Conservation (phyloP, 2,113 vertebrate species). For the Equus quagga region DNA sequence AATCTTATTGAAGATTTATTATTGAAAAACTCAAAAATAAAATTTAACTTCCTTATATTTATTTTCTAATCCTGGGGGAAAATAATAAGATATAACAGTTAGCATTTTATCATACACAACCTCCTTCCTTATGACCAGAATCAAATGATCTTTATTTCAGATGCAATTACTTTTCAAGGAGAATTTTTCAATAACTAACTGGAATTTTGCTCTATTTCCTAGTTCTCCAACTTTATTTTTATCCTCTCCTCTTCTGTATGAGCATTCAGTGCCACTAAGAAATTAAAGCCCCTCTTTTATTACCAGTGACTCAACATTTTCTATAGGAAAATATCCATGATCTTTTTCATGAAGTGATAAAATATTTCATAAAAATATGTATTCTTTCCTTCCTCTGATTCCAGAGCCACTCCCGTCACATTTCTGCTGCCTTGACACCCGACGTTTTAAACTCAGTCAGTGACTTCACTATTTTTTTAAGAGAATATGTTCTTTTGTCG, state of each 20-base stretch:
- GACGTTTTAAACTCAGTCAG: neutral
- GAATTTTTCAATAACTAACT: neutral
- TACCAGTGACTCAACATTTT: neutral
- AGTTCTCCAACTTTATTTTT: neutral
- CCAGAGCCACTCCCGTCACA: no score
- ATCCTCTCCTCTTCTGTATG: neutral
- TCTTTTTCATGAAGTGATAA: neutral
- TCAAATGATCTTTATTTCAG: neutral
- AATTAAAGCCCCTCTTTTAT: neutral
- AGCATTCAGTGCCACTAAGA: neutral
- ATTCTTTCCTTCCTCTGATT: neutral
- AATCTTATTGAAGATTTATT: neutral
- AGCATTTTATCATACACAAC: neutral
- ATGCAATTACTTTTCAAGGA: neutral
- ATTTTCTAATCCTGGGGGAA: neutral
- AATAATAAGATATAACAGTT: fast-evolving
- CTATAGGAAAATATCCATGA: neutral
- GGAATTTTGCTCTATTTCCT: neutral
- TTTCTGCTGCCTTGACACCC: neutral
- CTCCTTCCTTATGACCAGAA: neutral
- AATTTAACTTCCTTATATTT: neutral
- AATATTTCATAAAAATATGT: neutral
- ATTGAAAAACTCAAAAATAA: neutral
- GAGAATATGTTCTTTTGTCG: neutral
- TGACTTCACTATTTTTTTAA: neutral